Conservation (phyloP, 2,797 vertebrate genomes). For the Parotocinclus haroldoi region DNA sequence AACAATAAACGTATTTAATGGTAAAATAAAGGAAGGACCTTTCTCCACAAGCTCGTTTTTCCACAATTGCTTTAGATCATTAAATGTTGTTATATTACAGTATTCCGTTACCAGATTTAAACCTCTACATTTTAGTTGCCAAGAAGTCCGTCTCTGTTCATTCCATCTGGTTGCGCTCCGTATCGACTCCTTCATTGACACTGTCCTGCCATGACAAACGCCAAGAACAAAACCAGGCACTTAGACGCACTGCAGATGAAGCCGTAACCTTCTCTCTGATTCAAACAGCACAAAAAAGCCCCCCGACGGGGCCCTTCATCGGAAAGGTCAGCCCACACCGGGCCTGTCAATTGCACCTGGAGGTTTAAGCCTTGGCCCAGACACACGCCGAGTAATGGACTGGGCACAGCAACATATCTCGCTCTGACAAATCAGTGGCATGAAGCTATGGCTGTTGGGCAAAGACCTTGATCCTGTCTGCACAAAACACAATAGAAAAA, state of each 20-base stretch:
- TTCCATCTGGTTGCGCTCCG: not conserved
- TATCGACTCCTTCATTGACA: slow-evolving; percentile 27
- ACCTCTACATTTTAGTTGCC: too few species aligned
- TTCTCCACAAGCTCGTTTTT: too few species aligned
- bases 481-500: too few species aligned
- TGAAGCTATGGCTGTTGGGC: too few species aligned
- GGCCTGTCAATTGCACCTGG: slow-evolving; percentile 28
- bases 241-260: slow-evolving; percentile 18
- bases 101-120: too few species aligned
- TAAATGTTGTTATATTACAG: too few species aligned
- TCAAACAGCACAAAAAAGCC: slow-evolving; percentile 36
- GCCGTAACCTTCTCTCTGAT: slow-evolving; percentile 37
- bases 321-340: slow-evolving; percentile 39
- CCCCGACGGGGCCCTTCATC: slow-evolving; percentile 23
- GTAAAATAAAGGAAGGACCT: too few species aligned
- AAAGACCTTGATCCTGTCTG: too few species aligned
- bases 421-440: not conserved
- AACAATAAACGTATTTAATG: too few species aligned
- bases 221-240: slow-evolving; percentile 28
- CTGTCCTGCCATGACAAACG: slow-evolving; percentile 24
- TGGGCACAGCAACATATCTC: slow-evolving; percentile 9
- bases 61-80: too few species aligned
- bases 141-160: too few species aligned
- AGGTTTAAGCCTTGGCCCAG: slow-evolving; percentile 7
- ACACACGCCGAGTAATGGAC: slow-evolving; percentile 26